Base-by-base conservation (phyloP, 2,888 invertebrate species). In the Watsonalla cultraria region DNA sequence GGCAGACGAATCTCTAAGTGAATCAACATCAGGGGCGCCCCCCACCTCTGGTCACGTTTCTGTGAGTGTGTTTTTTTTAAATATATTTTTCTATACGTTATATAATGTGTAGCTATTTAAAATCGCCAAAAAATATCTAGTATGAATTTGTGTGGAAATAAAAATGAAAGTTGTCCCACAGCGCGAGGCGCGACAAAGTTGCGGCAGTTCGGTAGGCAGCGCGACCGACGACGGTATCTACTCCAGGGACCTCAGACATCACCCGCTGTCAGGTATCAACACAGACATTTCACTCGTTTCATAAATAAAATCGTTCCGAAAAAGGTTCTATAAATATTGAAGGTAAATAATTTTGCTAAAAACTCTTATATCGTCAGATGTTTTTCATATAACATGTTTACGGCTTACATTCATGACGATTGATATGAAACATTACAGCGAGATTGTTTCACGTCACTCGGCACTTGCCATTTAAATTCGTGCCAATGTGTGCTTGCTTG, bases 1-100 rank as follows among this genome's bases (percentile, higher is more conserved):
- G 0, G 91, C 90, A 4, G 91, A 91, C 61, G 93, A 92, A 71
- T 92, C 91, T 42, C 82, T 91, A 54, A 91, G 91, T 62, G 92
- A 92, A 76, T 92, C 92, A 14, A 93, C 92, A 34, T 92, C 92
- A 47, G 87, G 93, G 51, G 92, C 92, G 50, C 90, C 87, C 7
- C 78, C 86, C 11, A 85, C 86, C 62, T 72, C 80, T 39, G 77
- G 81, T 53, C 76, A 80, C 57, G 86, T 88, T 61, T 80, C 86
- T 80, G 61, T 52, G 51, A 45, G 2, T 37, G 6, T 11, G 14
- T 56, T 1, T 24, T 24, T 2, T 24, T 24, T 2, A 24, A 24
- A 24, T n/a, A n/a, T n/a, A n/a, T n/a, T n/a, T n/a, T n/a, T n/a
- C n/a, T n/a, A n/a, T n/a, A n/a, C n/a, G n/a, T n/a, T n/a, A n/a